Percentiles rank a stretch among this genome's conserved stretches.
These are phyloP conservation scores for Choloepus hoffmanni DNA, from an alignment of 2,113 vertebrate species.

Conservation along the genomic window DNA sequence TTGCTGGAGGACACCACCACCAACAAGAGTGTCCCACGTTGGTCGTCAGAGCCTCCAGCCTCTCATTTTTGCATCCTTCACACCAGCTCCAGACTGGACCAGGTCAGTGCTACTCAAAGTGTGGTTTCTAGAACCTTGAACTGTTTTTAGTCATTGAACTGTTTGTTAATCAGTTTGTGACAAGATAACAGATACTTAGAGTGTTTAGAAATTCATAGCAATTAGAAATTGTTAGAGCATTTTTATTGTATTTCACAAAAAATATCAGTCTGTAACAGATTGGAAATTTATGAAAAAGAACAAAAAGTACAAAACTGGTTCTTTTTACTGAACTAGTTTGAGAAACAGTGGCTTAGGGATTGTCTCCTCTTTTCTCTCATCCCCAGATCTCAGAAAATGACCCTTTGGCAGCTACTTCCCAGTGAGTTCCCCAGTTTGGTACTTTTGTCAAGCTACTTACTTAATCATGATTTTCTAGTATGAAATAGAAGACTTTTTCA, in stretches of 20 bases:
- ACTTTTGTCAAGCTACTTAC: neutral
- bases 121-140: neutral
- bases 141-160: neutral
- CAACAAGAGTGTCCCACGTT: neutral
- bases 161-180: neutral
- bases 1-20: fast-evolving
- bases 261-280: neutral
- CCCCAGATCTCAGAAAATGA: neutral
- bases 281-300: neutral
- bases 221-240: neutral
- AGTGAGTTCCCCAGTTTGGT: neutral
- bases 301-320: neutral
- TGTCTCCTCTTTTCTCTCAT: neutral
- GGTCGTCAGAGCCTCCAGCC: neutral
- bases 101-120: neutral
- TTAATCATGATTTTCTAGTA: neutral
- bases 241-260: neutral
- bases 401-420: neutral
- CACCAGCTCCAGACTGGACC: neutral
- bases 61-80: fast-evolving
- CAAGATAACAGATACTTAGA: neutral
- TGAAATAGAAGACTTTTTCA: neutral
- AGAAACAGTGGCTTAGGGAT: fast-evolving
- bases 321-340: neutral
- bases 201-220: neutral